Evolutionary conservation across 2,113 vertebrate genomes (phyloP).

Genomic region (Pontoporia blainvillei): DNA sequence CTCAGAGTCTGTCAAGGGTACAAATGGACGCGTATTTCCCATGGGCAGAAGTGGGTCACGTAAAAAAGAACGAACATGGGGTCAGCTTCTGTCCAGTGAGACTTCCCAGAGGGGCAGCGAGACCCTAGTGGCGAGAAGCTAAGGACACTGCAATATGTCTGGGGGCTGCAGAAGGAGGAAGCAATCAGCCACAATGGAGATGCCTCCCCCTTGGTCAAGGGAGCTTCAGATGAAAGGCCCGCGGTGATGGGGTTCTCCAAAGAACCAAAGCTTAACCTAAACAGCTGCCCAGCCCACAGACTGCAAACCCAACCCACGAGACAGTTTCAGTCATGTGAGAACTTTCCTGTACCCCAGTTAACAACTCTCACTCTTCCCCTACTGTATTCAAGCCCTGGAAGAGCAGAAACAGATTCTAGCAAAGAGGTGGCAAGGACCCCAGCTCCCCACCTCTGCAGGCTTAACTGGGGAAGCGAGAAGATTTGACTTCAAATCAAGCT

Average conservation of each 20-base stretch:
- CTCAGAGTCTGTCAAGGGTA: not conserved
- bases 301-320: not conserved
- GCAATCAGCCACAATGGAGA: not conserved
- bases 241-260: not conserved
- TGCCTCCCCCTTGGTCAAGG: not conserved
- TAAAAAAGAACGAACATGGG: conserved; percentile 8
- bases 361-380: not conserved
- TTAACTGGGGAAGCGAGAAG: not conserved
- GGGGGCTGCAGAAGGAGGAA: not conserved
- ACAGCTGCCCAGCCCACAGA: not conserved
- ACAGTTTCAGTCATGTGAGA: not conserved
- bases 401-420: not conserved
- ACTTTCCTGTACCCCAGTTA: not conserved
- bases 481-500: not conserved
- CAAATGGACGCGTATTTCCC: not conserved
- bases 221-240: not conserved
- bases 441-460: fast-evolving
- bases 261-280: not conserved
- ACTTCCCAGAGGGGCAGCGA: not conserved
- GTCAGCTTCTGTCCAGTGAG: not conserved
- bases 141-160: not conserved
- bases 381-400: not conserved
- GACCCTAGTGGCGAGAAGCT: not conserved
- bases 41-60: not conserved
- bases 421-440: too few species aligned